Evolutionary conservation across 35 echinoderm and acorn worm species (phyloP).

Genomic region (Heliocidaris erythrogramma): DNA sequence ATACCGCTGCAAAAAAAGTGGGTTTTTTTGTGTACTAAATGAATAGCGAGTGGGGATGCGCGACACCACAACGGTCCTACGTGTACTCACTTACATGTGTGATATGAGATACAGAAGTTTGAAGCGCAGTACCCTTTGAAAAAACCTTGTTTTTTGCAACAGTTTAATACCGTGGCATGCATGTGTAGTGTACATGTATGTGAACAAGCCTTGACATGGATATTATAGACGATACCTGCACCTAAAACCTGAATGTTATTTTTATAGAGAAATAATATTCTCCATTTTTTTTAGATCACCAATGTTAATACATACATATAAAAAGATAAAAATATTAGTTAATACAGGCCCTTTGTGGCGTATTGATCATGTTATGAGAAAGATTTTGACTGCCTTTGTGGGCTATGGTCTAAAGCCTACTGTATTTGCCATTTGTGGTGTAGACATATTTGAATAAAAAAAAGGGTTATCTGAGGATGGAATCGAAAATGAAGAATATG

Average conservation of each 20-base stretch:
- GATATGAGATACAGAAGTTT: too few species aligned
- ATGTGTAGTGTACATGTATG: too few species aligned
- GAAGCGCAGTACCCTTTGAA: too few species aligned
- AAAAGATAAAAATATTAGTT: background rate
- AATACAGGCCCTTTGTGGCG: too few species aligned
- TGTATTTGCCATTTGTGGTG: slow-evolving; percentile 19
- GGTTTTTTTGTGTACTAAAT: too few species aligned
- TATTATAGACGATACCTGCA: background rate
- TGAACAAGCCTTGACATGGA: too few species aligned
- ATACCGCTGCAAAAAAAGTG: too few species aligned
- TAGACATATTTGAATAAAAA: background rate
- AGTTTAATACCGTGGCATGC: too few species aligned
- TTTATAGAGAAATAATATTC: background rate
- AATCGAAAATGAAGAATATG: background rate
- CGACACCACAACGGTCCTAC: too few species aligned
- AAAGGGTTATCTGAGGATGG: slow-evolving; percentile 20
- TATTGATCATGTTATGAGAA: background rate
- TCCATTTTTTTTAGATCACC: background rate
- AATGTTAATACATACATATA: background rate
- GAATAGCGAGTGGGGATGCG: too few species aligned
- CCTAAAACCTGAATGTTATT: background rate
- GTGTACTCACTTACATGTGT: too few species aligned
- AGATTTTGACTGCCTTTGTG: background rate
- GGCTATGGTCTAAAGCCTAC: background rate
- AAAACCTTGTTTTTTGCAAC: too few species aligned